Evolutionary conservation across 2,113 vertebrate species (phyloP), one percentile per base, ranked within the genome.

Genomic region (Entomyzon cyanotis): DNA sequence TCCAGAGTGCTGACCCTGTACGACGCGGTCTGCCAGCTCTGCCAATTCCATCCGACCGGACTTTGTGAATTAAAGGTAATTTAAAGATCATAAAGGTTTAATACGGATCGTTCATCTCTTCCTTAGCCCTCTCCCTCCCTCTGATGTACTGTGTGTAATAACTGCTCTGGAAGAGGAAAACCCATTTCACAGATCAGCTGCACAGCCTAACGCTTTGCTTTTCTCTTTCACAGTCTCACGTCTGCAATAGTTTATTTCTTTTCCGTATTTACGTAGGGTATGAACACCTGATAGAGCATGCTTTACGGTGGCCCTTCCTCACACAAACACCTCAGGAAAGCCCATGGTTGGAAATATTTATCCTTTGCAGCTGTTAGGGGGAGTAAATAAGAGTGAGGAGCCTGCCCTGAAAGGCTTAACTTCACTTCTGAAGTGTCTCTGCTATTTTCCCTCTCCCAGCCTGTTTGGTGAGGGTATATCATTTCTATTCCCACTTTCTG

Each of bases 41-140:
- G 98, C 70, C 93, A 97, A 52, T 94, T 94, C 11, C 96, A 96
- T 10, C 94, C 90, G 74, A 96, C 97, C 20, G 97, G 97, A 97
- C 97, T 98, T 95, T 98, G 98, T 97, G 98, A 98, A 98, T 98
- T 98, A 98, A 99, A 98, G 98, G 98, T 98, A 99, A 98, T 96
- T 95, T 91, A 97, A 97, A 95, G 67, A 96, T 94, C 92, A 81
- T 94, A 85, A 94, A 92, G 83, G 59, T 94, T 97, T 95, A 93
- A 94, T 73, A 82, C 2, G 55, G 42, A 91, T 75, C 71, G 19
- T 96, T 81, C 84, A 89, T 96, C 93, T 97, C 91, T 74, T 97
- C 83, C 90, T 82, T 22, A 82, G 95, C 62, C 52, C 76, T 94
- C 78, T 93, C 73, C 78, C 59, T 96, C 55, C 64, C 46, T 80